Percentiles rank a stretch among this genome's conserved stretches.
Evolutionary conservation across 2,113 vertebrate genomes (phyloP).

Genomic region (Agapornis roseicollis): DNA sequence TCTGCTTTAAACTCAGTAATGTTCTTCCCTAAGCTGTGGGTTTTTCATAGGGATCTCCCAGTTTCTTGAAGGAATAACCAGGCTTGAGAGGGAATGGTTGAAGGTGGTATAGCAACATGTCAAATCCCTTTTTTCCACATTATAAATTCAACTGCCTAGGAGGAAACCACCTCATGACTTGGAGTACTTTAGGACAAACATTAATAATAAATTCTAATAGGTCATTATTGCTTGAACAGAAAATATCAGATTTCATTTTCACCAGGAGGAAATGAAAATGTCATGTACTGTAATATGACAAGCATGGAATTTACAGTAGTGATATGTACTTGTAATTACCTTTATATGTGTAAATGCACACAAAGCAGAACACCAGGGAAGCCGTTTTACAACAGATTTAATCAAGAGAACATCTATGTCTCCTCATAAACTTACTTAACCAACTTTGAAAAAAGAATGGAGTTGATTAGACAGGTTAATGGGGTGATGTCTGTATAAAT

Average conservation of each 20-base stretch:
- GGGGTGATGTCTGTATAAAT: conserved; percentile 67
- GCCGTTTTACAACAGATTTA: conserved; percentile 67
- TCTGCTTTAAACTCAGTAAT: background rate
- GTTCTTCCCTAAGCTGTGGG: background rate
- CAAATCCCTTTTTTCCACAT: conserved; percentile 6
- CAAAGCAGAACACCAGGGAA: conserved; percentile 64
- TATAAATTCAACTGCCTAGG: conserved; percentile 32
- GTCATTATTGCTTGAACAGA: conserved; percentile 34
- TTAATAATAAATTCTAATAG: conserved; percentile 56
- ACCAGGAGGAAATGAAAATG: conserved; percentile 66
- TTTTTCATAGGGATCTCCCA: background rate
- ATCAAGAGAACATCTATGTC: conserved; percentile 49
- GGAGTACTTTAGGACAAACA: conserved; percentile 18
- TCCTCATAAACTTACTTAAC: conserved; percentile 63
- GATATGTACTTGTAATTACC: conserved; percentile 57
- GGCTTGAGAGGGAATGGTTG: background rate
- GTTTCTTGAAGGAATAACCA: background rate
- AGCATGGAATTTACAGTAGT: conserved; percentile 65
- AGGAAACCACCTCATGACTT: conserved; percentile 40
- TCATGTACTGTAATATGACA: conserved; percentile 56
- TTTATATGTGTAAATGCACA: conserved; percentile 61
- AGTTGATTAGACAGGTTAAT: conserved; percentile 69
- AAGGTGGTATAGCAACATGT: conserved; percentile 8
- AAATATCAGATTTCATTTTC: conserved; percentile 57
- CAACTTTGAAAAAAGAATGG: conserved; percentile 64